These are phyloP conservation scores for Notodonta ziczac DNA, from an alignment of 2,888 invertebrate genomes.

Conservation along the genomic window DNA sequence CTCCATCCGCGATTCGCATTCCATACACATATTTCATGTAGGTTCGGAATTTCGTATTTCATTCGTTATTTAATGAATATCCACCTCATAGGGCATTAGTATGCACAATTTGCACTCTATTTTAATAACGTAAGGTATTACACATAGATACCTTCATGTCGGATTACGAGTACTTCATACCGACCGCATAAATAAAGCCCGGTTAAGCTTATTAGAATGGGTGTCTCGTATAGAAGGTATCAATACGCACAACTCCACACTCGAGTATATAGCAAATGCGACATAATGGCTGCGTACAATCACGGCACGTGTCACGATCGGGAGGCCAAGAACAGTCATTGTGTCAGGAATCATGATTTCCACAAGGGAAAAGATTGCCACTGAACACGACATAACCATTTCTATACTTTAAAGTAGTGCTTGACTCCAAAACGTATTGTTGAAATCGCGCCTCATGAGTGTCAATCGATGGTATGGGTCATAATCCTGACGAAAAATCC, in stretches of 20 bases:
- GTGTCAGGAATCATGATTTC: conserved; percentile 21
- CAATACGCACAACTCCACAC: conserved; percentile 44
- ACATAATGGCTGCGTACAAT: conserved; percentile 33
- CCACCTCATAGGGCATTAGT: conserved; percentile 3
- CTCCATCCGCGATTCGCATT: too few species aligned
- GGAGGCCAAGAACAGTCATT: conserved; percentile 36
- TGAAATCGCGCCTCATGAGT: too few species aligned
- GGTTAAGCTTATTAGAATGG: conserved; percentile 69
- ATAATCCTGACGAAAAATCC: too few species aligned
- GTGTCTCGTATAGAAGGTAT: conserved; percentile 54
- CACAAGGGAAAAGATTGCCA: conserved; percentile 5
- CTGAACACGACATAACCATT: too few species aligned
- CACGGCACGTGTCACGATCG: conserved; percentile 62
- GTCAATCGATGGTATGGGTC: too few species aligned
- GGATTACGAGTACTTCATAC: conserved; percentile 33
- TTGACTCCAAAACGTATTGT: too few species aligned
- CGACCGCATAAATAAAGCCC: conserved; percentile 46
- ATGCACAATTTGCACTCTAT: conserved; percentile 18
- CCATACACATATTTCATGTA: too few species aligned
- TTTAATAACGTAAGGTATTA: conserved; percentile 24
- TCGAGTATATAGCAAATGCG: conserved; percentile 39
- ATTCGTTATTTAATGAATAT: background rate
- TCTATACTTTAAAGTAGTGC: too few species aligned
- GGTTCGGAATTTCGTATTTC: background rate
- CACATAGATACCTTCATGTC: conserved; percentile 13